A percentile compares a stretch with the other conserved stretches of the same genome.
These are phyloP conservation scores for Varanus salvator DNA, from an alignment of 2,113 vertebrate species.

Conservation along the genomic window DNA sequence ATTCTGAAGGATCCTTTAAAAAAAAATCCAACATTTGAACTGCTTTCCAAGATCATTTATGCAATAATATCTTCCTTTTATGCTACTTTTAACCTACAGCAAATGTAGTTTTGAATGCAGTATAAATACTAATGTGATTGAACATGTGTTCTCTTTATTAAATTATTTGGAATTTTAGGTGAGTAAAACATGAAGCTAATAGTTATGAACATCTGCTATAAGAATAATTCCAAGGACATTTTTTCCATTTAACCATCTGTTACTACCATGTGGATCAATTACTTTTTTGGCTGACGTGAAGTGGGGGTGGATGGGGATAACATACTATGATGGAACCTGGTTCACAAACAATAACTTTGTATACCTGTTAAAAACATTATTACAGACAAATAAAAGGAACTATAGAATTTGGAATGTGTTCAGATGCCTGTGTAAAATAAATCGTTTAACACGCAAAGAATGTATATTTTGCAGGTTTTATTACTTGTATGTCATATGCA, in stretches of 20 bases:
- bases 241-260: conserved; percentile 77
- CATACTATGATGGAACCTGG: conserved; percentile 54
- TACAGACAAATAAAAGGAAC: neutral
- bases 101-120: conserved; percentile 60
- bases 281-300: conserved; percentile 66
- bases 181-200: conserved; percentile 76
- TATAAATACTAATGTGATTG: conserved; percentile 62
- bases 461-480: fast-evolving
- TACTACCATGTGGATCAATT: conserved; percentile 77
- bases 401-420: neutral
- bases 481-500: neutral
- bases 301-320: conserved; percentile 3
- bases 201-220: conserved; percentile 80
- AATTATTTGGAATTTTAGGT: conserved; percentile 79
- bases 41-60: conserved; percentile 23
- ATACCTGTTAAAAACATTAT: conserved; percentile 8
- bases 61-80: conserved; percentile 32
- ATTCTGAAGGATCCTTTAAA: conserved; percentile 84
- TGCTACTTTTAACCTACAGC: conserved; percentile 47
- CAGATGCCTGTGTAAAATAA: neutral
- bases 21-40: neutral
- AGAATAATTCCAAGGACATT: conserved; percentile 80
- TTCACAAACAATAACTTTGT: conserved; percentile 41
- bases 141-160: conserved; percentile 72
- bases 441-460: conserved; percentile 7